Evolutionary conservation across 2,797 vertebrate species (phyloP).

Genomic region (Macropus fuliginosus): DNA sequence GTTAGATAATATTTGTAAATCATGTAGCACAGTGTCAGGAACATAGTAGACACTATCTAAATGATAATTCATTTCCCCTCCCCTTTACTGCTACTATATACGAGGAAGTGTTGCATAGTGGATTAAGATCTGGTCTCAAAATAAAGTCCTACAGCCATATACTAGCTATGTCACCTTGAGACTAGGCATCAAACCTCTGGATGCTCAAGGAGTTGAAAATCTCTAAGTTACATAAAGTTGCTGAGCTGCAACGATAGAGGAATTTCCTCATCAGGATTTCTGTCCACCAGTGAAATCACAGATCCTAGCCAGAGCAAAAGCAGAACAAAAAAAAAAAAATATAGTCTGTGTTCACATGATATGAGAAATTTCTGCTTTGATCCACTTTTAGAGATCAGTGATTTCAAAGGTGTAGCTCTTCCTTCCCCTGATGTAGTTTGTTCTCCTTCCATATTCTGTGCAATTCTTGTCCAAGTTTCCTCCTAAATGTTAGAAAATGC

Average conservation of each 20-base stretch:
- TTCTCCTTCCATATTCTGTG: neutral
- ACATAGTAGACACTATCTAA: neutral
- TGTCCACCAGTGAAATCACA: neutral
- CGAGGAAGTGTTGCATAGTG: neutral
- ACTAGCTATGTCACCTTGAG: neutral
- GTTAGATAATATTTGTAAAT: neutral
- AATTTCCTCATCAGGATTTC: neutral
- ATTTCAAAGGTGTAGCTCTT: neutral
- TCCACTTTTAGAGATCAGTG: neutral
- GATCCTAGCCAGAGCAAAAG: neutral
- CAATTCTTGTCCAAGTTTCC: neutral
- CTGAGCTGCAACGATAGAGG: neutral
- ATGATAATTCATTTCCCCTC: neutral
- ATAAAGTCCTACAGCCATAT: neutral
- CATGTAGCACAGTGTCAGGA: too few species aligned
- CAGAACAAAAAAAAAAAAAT: neutral
- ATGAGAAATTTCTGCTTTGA: neutral
- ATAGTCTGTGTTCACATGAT: neutral
- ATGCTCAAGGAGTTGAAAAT: neutral
- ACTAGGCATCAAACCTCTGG: neutral
- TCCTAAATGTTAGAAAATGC: neutral
- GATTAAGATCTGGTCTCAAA: neutral
- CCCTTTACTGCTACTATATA: neutral
- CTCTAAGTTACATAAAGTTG: neutral
- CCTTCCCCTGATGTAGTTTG: neutral